A percentile compares a stretch with the other conserved stretches of the same genome.
Conservation (phyloP, 2,113 vertebrate genomes). For the Phaethon lepturus region DNA sequence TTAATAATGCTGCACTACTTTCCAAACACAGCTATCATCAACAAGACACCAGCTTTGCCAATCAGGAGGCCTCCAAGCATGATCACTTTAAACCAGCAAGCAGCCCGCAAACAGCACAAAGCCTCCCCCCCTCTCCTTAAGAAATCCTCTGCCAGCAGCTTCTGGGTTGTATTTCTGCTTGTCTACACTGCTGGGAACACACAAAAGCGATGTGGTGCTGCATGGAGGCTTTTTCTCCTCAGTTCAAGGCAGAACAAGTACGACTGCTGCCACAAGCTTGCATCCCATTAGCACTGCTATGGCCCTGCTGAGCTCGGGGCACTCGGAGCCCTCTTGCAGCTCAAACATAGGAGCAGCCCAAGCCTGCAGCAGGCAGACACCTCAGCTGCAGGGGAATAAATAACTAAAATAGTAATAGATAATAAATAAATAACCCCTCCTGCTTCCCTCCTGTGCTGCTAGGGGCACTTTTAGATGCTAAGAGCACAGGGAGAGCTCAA, state of each 20-base stretch:
- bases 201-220: not conserved
- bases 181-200: not conserved
- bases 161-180: not conserved
- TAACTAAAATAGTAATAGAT: no score
- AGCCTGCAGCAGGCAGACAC: not conserved
- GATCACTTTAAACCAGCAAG: slow-evolving; percentile 42
- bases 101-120: not conserved
- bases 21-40: slow-evolving; percentile 71
- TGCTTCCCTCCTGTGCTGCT: not conserved
- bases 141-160: not conserved
- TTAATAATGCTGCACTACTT: slow-evolving; percentile 72
- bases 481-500: not conserved
- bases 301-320: not conserved
- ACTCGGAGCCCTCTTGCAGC: accelerated
- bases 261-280: not conserved
- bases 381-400: not conserved
- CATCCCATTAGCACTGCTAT: not conserved
- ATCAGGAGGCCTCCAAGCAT: slow-evolving; percentile 41
- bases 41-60: slow-evolving; percentile 69
- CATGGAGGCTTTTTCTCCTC: not conserved
- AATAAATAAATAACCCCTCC: no score
- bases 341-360: not conserved
- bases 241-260: not conserved
- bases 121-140: not conserved
- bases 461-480: not conserved